Evolutionary conservation across 2,113 vertebrate species (phyloP), one percentile per base, ranked within the genome.

Genomic region (Phoxinus phoxinus): DNA sequence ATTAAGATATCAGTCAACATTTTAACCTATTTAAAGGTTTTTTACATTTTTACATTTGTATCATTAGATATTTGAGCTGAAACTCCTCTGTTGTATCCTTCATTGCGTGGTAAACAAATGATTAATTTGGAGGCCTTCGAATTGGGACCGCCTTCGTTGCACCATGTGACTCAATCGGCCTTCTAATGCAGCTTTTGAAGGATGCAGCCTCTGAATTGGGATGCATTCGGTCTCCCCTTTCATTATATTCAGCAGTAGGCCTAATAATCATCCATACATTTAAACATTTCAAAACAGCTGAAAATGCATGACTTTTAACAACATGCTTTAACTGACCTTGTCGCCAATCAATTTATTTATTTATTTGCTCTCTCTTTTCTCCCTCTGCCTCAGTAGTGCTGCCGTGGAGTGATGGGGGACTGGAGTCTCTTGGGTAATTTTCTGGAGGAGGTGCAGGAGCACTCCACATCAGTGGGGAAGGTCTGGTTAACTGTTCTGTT

Each of bases 401-500:
- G 27, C 7, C 93, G 90, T 94, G 91, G 90, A 91, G 93, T 86
- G 83, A 99, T 99, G 98, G 97, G 97, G 0, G 97, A 99, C 91
- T 99, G 98, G 98, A 98, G 95, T 92, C 96, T 99, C 90, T 93
- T 99, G 87, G 97, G 97, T 51, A 97, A 98, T 87, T 96, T 99
- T 91, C 95, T 99, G 3, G 98, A 99, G 89, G 97, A 99, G 87
- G 97, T 99, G 3, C 98, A 99, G 92, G 98, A 99, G 87, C 97
- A 99, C 90, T 99, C 98, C 80, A 99, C 98, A 0, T 96, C 98
- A 15, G 95, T 99, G 1, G 98, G 98, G 48, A 99, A 99, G 89
- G 97, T 99, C 41, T 99, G 98, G 98, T 90, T 99, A 86, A 97
- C 98, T 0, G 95, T 99, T 15, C 96, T 99, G 46, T 99, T 99